Evolutionary conservation across 2,888 invertebrate genomes (phyloP).

Genomic region (Notodonta ziczac): DNA sequence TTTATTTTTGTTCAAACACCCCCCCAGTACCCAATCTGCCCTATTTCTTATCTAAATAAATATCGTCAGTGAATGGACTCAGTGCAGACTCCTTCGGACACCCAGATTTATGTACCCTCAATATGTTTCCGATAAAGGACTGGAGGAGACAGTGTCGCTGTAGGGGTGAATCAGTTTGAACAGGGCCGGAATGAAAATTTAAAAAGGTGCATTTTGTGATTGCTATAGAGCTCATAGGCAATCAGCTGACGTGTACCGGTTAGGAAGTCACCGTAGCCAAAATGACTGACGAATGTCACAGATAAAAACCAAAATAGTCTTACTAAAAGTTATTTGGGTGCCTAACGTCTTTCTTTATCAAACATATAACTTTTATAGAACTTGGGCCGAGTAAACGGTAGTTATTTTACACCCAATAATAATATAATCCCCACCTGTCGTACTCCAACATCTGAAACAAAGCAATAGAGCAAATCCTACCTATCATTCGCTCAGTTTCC

Average conservation of each 20-base stretch:
- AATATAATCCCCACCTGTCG: background rate
- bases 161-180: constrained; percentile 23
- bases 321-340: too few relatives aligned
- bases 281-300: too few relatives aligned
- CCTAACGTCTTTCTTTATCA: too few relatives aligned
- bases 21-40: background rate
- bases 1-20: background rate
- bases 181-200: constrained; percentile 23
- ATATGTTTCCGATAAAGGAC: constrained; percentile 52
- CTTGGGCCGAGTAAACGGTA: too few relatives aligned
- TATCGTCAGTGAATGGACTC: constrained; percentile 29
- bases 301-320: too few relatives aligned
- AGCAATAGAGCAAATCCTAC: too few relatives aligned
- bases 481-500: too few relatives aligned
- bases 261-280: too few relatives aligned
- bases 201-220: background rate
- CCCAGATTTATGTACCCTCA: constrained; percentile 50
- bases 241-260: too few relatives aligned
- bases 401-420: background rate
- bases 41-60: constrained; percentile 14
- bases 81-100: constrained; percentile 44
- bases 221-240: too few relatives aligned
- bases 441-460: too few relatives aligned
- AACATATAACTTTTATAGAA: too few relatives aligned
- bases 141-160: constrained; percentile 42